Evolutionary conservation across 2,888 invertebrate species (phyloP), one percentile per base, ranked within the genome.

Genomic region (Hyles lineata): DNA sequence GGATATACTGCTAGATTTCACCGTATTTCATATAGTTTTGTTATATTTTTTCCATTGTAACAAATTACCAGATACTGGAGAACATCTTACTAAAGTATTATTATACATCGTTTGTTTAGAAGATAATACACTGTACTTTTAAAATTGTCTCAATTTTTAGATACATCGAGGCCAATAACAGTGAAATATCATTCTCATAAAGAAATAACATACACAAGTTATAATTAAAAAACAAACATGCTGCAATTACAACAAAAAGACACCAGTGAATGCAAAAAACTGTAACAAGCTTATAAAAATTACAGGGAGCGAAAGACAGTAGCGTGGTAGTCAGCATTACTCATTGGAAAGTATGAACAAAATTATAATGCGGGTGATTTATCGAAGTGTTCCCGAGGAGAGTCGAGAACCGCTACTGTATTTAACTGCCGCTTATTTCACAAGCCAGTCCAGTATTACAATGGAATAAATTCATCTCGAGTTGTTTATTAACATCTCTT

Each of bases 311-410:
- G 15, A n/a, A 35, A 67, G 88, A 89, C 84, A 83, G 85, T 84
- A 87, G 90, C 90, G 90, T 92, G 91, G 90, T 92, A 91, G 89
- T 89, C 81, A 82, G 80, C 85, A 86, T 86, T 87, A 89, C 88
- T 90, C 89, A 89, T 89, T 87, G 80, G 89, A 90, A 90, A 89
- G 88, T 88, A 87, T 89, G 87, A 90, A 89, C 88, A 87, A 88
- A 90, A 90, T 85, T 82, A 88, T 90, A 89, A 91, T 90, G 89
- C 89, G 90, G 88, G 88, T 89, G 88, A 90, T 71, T 71, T 92
- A 92, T 67, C 23, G 21, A 67, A 67, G 67, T 50, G 32, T 62
- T 62, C 17, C 67, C 67, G 63, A 43, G 35, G 67, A 43, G 67
- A 17, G 78, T 73, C 73, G 78, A 80, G 81, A 80, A 63, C 63